Base-by-base conservation (phyloP, 2,888 invertebrate species). In the Sepiola atlantica region DNA sequence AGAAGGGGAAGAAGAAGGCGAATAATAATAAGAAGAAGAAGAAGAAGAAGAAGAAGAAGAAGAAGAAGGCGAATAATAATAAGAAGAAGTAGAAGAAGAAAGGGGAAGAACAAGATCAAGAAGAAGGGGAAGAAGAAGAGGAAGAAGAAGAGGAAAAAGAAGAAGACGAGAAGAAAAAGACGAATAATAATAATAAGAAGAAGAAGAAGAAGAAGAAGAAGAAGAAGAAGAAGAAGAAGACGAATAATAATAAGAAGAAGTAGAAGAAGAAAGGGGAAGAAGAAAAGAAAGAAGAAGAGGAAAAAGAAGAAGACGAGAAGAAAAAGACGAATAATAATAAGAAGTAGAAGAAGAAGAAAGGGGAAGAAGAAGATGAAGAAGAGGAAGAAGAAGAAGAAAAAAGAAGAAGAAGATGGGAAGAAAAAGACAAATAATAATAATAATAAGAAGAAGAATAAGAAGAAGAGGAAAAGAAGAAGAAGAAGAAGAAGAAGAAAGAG, bases 1-100 rank as follows among this genome's bases (percentile, higher is more conserved):
- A 93, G 93, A 6, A 93, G 12, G 20, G 32, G 93, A 35, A 93
- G 93, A 35, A 93, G 93, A 35, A 93, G 93, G 20, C 20, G 93
- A 35, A 93, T 24, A 6, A 93, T 24, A 35, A 93, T 24, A 35
- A 93, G 93, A 35, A 93, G 93, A 35, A 93, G 93, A 35, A 93
- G 35, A 35, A 93, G 93, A 8, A 93, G 93, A 35, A 93, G 93
- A 35, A 93, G 93, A 35, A 93, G 93, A 18, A 32, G 35, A 0
- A 32, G 93, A 0, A 93, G 93, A 18, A 32, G 93, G 18, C 12
- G 18, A 55, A 18, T 14, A 55, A 18, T 14, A 55, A 18, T 10
- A 55, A 18, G 55, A 55, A 18, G 18, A 55, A 14, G 55, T 14
- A 18, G 55, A 55, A 18, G 55, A 55, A 18, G 18, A 55, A 18